Evolutionary conservation across 1,140 invertebrate species (phyloP).

Genomic region (Agrilus planipennis): DNA sequence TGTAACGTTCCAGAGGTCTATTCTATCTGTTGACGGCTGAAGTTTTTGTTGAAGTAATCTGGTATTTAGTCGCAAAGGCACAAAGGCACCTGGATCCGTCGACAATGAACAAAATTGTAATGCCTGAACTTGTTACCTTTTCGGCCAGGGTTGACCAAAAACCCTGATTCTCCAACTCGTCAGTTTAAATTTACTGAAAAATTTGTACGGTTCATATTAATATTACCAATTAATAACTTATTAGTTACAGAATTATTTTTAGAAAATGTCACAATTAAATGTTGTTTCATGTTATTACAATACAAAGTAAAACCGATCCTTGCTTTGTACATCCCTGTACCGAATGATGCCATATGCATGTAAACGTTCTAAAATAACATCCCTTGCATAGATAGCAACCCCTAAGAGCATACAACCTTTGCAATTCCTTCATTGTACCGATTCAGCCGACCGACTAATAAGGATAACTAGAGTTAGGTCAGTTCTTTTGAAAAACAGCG

Average conservation of each 20-base stretch:
- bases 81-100: slow-evolving; percentile 18
- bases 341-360: slow-evolving; percentile 17
- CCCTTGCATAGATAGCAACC: slow-evolving; percentile 13
- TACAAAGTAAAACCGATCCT: not conserved
- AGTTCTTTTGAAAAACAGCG: slow-evolving; percentile 25
- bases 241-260: not conserved
- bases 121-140: slow-evolving; percentile 9
- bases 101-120: slow-evolving; percentile 6
- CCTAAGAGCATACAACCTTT: slow-evolving; percentile 14
- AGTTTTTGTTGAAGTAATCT: slow-evolving; percentile 18
- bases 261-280: not conserved
- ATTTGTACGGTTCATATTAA: not conserved
- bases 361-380: slow-evolving; percentile 22
- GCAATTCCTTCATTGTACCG: slow-evolving; percentile 22
- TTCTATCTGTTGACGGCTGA: too few relatives aligned
- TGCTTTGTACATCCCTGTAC: slow-evolving; percentile 12
- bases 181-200: not conserved
- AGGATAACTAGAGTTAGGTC: slow-evolving; percentile 33
- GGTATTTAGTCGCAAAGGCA: slow-evolving; percentile 24
- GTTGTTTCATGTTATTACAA: not conserved
- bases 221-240: not conserved
- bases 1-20: too few relatives aligned
- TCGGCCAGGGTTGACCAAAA: slow-evolving; percentile 12
- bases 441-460: slow-evolving; percentile 28
- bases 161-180: too few relatives aligned